Evolutionary conservation across 2,113 vertebrate genomes (phyloP), one percentile per base, ranked within the genome.

Genomic region (Cromileptes altivelis): DNA sequence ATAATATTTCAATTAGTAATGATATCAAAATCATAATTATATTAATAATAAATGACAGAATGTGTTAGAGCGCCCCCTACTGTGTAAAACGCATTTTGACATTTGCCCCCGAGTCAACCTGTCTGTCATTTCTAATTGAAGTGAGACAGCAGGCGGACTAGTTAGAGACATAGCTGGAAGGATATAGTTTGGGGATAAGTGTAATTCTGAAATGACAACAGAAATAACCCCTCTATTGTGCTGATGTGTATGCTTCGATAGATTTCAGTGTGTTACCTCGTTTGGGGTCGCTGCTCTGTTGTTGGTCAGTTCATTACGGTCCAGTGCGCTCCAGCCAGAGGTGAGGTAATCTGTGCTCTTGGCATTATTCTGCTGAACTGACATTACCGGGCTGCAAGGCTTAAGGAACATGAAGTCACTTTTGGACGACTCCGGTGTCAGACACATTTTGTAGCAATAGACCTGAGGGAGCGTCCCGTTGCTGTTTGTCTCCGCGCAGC

Each of bases 341-440:
- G 89, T 94, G 84, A 91, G 88, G 57, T 94, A 93, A 55, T 95
- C 92, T 0, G 94, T 82, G 57, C 93, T 93, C 75, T 95, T 96
- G 78, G 95, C 85, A 0, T 97, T 97, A 79, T 97, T 97, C 58
- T 94, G 87, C 0, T 91, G 92, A 2, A 85, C 78, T 1, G 91
- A 89, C 3, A 90, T 81, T 0, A 91, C 84, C 0, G 96, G 95
- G 40, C 95, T 96, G 88, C 94, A 97, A 10, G 97, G 96, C 78
- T 97, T 98, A 14, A 98, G 94, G 87, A 98, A 98, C 96, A 97
- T 97, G 81, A 98, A 97, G 92, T 97, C 97, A 0, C 96, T 96
- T 88, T 96, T 96, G 61, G 96, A 96, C 9, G 96, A 97, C 40
- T 97, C 96, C 0, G 96, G 97, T 13, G 95, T 96, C 0, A 98